phyloP scores from a whole-genome alignment of 2,888 invertebrate genomes.

The Lithophane semibrunnea region DNA sequence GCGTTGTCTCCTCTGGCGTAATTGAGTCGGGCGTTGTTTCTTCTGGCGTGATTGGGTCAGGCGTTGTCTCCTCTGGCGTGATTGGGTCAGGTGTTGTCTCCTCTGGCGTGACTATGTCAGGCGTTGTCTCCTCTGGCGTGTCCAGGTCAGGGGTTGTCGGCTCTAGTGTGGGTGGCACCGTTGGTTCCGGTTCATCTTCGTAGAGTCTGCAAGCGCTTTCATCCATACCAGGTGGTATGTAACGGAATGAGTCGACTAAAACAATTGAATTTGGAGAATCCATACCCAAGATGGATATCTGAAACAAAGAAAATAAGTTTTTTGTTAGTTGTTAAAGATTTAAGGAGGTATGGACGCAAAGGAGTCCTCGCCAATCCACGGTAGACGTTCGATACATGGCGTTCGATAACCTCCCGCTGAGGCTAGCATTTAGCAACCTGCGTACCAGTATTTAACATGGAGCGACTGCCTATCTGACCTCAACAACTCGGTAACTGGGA shows the following conservation, averaged over 20 bases:
- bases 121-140: not conserved
- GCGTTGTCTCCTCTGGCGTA: not conserved
- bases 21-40: not conserved
- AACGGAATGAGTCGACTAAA: slow-evolving; percentile 79
- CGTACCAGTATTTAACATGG: too few relatives aligned
- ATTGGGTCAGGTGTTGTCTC: too few relatives aligned
- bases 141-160: not conserved
- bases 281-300: slow-evolving; percentile 76
- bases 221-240: slow-evolving; percentile 67
- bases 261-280: slow-evolving; percentile 65
- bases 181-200: slow-evolving; percentile 34
- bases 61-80: not conserved
- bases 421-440: not conserved
- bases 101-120: not conserved
- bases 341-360: not conserved
- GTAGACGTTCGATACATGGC: not conserved
- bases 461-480: too few relatives aligned
- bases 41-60: not conserved
- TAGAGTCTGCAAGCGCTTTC: slow-evolving; percentile 73
- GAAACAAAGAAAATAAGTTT: slow-evolving; percentile 61
- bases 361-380: not conserved
- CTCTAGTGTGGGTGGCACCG: not conserved
- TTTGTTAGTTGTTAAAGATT: not conserved
- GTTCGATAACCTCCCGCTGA: not conserved
- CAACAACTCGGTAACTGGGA: too few relatives aligned